These are phyloP conservation scores for Sebastes cheni DNA, from an alignment of 2,797 vertebrate species.

Conservation along the genomic window DNA sequence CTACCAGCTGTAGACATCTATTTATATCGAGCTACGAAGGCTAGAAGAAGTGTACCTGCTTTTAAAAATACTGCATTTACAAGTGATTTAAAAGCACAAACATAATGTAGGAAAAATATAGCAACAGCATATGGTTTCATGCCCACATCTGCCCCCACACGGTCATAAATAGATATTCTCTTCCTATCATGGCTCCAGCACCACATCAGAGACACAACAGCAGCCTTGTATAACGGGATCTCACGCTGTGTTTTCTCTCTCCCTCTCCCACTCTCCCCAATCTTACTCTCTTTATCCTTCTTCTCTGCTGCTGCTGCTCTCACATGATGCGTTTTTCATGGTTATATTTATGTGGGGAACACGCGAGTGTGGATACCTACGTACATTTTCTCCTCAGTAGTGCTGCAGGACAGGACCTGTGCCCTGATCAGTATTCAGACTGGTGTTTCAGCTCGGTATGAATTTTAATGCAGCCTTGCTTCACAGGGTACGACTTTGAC, in stretches of 20 bases:
- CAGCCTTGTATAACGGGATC: conserved; percentile 62
- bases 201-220: conserved; percentile 70
- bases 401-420: conserved; percentile 35
- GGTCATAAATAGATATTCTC: conserved; percentile 69
- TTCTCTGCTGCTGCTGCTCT: conserved; percentile 5
- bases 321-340: conserved; percentile 17
- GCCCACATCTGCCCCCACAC: conserved; percentile 71
- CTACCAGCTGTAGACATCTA: neutral
- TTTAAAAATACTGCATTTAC: conserved; percentile 8
- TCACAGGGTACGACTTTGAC: conserved; percentile 65
- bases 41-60: neutral
- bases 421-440: conserved; percentile 64
- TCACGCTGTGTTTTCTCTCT: conserved; percentile 39
- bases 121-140: conserved; percentile 58
- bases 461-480: conserved; percentile 72
- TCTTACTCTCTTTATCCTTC: conserved; percentile 29
- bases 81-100: conserved; percentile 30
- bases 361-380: neutral
- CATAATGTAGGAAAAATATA: conserved; percentile 58
- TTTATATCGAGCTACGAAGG: neutral
- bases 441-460: conserved; percentile 32
- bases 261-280: conserved; percentile 49
- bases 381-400: neutral
- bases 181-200: conserved; percentile 57
- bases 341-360: conserved; percentile 21